Conservation (phyloP, 2,797 vertebrate genomes). For the Arrhamphus sclerolepis region DNA sequence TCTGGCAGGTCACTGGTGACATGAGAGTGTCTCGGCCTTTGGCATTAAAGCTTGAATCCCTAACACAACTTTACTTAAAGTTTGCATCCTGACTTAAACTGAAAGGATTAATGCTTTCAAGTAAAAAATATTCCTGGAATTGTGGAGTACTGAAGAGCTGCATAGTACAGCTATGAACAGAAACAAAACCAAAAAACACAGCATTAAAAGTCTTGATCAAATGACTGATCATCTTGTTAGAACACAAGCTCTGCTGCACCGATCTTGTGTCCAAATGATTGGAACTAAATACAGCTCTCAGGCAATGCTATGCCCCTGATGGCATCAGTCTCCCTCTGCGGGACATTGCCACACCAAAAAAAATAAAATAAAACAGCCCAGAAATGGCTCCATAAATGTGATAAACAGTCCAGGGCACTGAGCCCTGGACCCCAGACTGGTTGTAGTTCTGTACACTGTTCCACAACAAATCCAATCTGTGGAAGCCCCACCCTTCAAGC, state of each 20-base stretch:
- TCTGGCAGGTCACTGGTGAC: not conserved
- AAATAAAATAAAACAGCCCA: not conserved
- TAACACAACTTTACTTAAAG: no score
- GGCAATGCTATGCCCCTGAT: no score
- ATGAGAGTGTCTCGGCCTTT: not conserved
- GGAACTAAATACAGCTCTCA: no score
- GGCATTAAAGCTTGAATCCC: no score
- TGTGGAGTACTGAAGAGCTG: not conserved
- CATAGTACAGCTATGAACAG: no score
- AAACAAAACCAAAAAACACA: no score
- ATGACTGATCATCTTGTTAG: not conserved
- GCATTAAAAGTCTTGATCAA: not conserved
- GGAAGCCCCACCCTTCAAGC: no score
- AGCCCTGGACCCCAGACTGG: not conserved
- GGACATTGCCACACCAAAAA: not conserved
- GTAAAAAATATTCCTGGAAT: not conserved
- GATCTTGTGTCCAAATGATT: no score
- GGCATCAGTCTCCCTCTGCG: not conserved
- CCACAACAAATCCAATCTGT: not conserved
- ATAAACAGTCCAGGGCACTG: not conserved
- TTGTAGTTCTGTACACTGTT: not conserved
- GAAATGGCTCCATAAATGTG: not conserved
- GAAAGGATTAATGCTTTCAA: no score
- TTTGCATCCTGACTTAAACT: no score
- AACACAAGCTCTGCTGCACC: not conserved